Evolutionary conservation across 2,888 invertebrate species (phyloP), one percentile per base, ranked within the genome.

Genomic region (Corbicula japonica): DNA sequence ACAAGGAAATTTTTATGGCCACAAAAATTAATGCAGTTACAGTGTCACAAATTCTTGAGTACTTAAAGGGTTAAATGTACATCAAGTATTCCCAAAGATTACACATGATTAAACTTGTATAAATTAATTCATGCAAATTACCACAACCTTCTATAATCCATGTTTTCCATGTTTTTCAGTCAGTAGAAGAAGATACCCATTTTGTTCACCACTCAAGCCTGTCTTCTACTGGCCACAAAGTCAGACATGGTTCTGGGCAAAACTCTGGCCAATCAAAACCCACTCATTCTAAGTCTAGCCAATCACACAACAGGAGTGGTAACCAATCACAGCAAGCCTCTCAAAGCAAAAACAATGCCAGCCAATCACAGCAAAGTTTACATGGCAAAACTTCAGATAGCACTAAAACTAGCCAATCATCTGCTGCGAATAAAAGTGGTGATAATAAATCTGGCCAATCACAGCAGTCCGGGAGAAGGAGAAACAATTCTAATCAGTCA

Each of bases 151-250:
- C 21, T 46, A 2, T n/a, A 2, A 21, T 46, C 21, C 3, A 32
- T 38, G 21, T 0, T 56, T 41, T 48, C 41, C 21, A 23, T 38
- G 44, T 70, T 32, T 15, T 80, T 38, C 80, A 83, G 83, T 80
- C 83, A 48, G 46, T 80, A 32, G 83, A 83, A 62, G 83, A 77
- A 48, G 83, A 83, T 46, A 83, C 74, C 35, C 77, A 83, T 21
- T 34, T 76, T 23, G 52, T 70, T 30, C 83, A 83, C 41, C 56
- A 72, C 50, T 79, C 83, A 32, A 83, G 83, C 60, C 78, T 83
- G 28, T 83, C 83, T 30, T 48, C 72, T 8, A 83, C 83, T 18
- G 83, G 83, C 32, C 71, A 75, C 35, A 83, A 83, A 65, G 63
- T 78, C 12, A 68, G 83, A 48, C 83, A 83, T 70, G 73, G 78